Base-by-base conservation (phyloP, 2,888 invertebrate genomes). In the Cylindroiulus punctatus region DNA sequence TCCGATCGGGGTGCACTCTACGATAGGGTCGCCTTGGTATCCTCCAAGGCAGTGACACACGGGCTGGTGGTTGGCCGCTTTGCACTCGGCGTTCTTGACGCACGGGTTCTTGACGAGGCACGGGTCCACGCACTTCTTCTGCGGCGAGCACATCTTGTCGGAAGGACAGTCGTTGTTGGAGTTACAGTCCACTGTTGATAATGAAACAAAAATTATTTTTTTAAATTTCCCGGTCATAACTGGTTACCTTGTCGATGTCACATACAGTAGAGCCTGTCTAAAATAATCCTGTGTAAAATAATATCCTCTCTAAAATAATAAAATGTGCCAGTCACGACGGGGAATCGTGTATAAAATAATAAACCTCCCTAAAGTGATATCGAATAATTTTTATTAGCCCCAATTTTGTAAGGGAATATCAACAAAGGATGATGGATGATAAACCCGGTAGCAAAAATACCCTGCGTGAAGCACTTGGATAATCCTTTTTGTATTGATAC, bases 41-140 rank as follows among this genome's bases (percentile, higher is more conserved):
- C 88, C 94, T 5, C 94, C 93, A 0, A 94, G 93, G 89, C 97
- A 97, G 89, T 94, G 94, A 89, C 97, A 97, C 14, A 94, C 93
- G 0, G 95, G 95, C 88, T 93, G 93, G 90, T 97, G 97, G 87
- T 95, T 44, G 57, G 84, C 44, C 88, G 89, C 36, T 44, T 89
- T 95, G 89, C 97, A 97, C 47, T 94, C 92, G 12, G 88, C 86
- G 40, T 88, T 88, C 47, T 85, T 84, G 5, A 84, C 88, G 57
- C 88, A 88, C 0, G 88, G 88, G 30, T 85, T 86, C 17, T 40
- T 44, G 22, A 86, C 44, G 36, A 88, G 40, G 32, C 88, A 88
- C 8, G 86, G 86, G 83, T 88, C 88, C n/a, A 84, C 44, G 65
- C 88, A 88, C 30, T 86, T 86, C 81, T 87, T 87, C 30, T 88